Conservation (phyloP, 2,888 invertebrate species). For the Oscheius sp. region DNA sequence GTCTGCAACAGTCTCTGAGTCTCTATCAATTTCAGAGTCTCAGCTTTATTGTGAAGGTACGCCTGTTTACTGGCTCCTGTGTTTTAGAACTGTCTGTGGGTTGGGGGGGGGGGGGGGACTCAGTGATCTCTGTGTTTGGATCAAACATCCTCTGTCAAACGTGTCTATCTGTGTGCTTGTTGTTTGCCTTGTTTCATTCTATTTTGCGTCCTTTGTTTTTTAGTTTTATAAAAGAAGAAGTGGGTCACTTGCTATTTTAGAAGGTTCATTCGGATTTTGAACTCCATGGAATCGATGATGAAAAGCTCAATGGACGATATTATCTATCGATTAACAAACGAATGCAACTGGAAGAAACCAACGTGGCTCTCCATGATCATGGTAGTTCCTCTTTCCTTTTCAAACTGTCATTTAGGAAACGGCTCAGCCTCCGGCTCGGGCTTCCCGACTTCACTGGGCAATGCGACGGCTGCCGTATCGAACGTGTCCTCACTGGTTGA, state of each 20-base stretch:
- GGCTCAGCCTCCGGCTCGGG: constrained; percentile 32
- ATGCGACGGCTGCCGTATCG: constrained; percentile 67
- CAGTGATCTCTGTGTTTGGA: background rate
- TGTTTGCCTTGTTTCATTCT: background rate
- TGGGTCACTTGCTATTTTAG: constrained; percentile 16
- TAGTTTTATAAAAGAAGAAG: background rate
- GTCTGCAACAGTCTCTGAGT: constrained; percentile 90
- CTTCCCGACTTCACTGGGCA: constrained; percentile 54
- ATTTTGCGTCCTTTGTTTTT: background rate
- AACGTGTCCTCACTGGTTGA: constrained; percentile 68
- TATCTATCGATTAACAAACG: constrained; percentile 84
- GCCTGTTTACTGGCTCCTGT: constrained; percentile 24
- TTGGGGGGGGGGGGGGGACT: no score
- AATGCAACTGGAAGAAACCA: constrained; percentile 89
- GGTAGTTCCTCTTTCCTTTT: background rate
- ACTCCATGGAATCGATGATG: constrained; percentile 96
- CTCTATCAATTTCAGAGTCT: constrained; percentile 97
- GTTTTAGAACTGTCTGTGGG: constrained; percentile 5
- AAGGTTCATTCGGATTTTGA: constrained; percentile 98
- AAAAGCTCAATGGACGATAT: constrained; percentile 91
- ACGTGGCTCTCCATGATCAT: constrained; percentile 39
- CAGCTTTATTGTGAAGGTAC: constrained; percentile 90
- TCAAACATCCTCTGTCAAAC: background rate
- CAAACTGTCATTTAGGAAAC: constrained; percentile 20
- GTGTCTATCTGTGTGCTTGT: background rate